phyloP scores from a whole-genome alignment of 2,888 invertebrate genomes.

The Tuta absoluta region DNA sequence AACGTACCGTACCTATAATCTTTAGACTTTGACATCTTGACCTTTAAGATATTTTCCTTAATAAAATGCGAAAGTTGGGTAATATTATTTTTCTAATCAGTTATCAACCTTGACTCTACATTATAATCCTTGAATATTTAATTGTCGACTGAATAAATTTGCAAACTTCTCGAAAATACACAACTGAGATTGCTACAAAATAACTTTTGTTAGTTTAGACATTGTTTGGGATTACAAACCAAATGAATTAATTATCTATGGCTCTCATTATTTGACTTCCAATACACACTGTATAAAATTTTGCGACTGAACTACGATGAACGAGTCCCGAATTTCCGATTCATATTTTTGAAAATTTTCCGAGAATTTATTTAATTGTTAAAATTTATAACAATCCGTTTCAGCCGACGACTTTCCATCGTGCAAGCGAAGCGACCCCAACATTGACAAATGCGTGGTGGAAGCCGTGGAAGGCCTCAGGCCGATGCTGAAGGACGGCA shows the following conservation, averaged over 20 bases:
- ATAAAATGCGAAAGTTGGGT: neutral
- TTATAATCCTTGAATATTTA: neutral
- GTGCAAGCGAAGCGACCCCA: constrained; percentile 83
- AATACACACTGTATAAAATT: too few species aligned
- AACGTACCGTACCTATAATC: too few species aligned
- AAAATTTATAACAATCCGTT: neutral
- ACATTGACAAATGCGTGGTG: constrained; percentile 82
- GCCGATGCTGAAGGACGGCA: constrained; percentile 81
- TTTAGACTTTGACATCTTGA: neutral
- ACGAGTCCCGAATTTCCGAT: too few species aligned
- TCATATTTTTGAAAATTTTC: too few species aligned
- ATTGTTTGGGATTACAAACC: too few species aligned
- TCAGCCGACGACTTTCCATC: constrained; percentile 83
- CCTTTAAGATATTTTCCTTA: neutral
- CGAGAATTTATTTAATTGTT: too few species aligned
- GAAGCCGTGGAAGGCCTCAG: constrained; percentile 81
- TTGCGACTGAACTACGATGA: neutral
- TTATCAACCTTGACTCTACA: neutral
- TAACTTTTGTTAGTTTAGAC: too few species aligned
- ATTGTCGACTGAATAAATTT: too few species aligned
- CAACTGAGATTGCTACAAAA: neutral
- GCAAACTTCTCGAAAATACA: too few species aligned
- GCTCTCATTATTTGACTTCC: too few species aligned
- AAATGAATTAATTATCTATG: too few species aligned
- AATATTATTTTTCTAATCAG: neutral